phyloP scores from a whole-genome alignment of 2,113 vertebrate genomes.

The Maccullochella peelii region DNA sequence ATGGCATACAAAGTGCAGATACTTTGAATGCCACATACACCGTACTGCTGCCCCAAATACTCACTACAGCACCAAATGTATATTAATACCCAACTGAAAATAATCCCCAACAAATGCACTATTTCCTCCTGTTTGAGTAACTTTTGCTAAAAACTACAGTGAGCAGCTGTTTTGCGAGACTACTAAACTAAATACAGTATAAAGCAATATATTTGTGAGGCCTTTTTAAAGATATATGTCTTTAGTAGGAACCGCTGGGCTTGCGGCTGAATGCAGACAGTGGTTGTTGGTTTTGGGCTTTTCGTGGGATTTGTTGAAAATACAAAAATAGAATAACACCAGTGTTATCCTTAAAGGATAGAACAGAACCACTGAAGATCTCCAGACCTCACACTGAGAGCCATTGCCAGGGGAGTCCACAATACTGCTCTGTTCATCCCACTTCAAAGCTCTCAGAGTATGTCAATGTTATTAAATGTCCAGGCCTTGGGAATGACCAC shows the following conservation, averaged over 20 bases:
- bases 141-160: neutral
- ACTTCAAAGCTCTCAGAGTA: neutral
- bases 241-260: neutral
- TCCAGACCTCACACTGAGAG: neutral
- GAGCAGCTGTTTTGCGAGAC: neutral
- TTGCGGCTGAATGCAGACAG: neutral
- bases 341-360: neutral
- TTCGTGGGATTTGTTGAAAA: neutral
- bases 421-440: neutral
- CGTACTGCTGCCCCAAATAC: neutral
- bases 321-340: neutral
- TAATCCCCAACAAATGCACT: neutral
- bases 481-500: neutral
- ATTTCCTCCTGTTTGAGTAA: neutral
- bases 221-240: neutral
- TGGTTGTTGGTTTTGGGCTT: neutral
- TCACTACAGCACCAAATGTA: neutral
- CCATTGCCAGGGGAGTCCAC: neutral
- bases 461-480: neutral
- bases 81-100: neutral
- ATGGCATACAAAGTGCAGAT: no score
- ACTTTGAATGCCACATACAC: neutral
- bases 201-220: neutral
- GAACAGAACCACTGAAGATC: neutral
- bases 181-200: neutral